Evolutionary conservation across 2,113 vertebrate genomes (phyloP).

Genomic region (Chloebia gouldiae): DNA sequence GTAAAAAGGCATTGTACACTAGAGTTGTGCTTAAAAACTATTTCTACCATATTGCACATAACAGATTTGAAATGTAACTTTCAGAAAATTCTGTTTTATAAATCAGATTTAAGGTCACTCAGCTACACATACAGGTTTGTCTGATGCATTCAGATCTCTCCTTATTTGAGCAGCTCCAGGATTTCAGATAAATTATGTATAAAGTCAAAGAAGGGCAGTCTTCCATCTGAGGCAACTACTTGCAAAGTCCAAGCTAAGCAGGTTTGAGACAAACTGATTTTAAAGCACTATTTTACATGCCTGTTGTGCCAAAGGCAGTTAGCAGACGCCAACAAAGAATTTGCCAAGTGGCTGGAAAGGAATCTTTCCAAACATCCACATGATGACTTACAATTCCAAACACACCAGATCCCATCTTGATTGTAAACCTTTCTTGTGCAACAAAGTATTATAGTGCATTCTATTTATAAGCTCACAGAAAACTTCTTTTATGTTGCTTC

Average conservation of each 20-base stretch:
- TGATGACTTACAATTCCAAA: neutral
- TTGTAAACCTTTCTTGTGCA: constrained; percentile 24
- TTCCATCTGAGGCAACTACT: neutral
- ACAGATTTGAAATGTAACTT: neutral
- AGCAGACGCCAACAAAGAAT: neutral
- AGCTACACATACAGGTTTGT: neutral
- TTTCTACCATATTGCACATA: neutral
- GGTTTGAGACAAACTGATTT: neutral
- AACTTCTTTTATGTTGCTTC: constrained; percentile 1
- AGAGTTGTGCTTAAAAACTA: neutral
- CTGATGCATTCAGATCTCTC: neutral
- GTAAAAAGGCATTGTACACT: neutral
- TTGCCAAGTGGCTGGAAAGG: neutral
- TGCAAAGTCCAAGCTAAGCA: neutral
- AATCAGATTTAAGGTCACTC: neutral
- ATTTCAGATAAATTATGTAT: neutral
- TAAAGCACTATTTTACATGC: neutral
- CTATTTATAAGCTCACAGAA: constrained; percentile 36
- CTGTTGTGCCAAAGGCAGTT: neutral
- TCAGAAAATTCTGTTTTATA: neutral
- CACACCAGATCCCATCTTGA: neutral
- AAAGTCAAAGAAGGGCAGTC: neutral
- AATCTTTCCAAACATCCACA: neutral
- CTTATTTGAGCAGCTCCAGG: neutral
- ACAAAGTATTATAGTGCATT: neutral